Percentiles rank a stretch among this genome's conserved stretches.
Conservation (phyloP, 2,113 vertebrate species). For the Labrus mixtus region DNA sequence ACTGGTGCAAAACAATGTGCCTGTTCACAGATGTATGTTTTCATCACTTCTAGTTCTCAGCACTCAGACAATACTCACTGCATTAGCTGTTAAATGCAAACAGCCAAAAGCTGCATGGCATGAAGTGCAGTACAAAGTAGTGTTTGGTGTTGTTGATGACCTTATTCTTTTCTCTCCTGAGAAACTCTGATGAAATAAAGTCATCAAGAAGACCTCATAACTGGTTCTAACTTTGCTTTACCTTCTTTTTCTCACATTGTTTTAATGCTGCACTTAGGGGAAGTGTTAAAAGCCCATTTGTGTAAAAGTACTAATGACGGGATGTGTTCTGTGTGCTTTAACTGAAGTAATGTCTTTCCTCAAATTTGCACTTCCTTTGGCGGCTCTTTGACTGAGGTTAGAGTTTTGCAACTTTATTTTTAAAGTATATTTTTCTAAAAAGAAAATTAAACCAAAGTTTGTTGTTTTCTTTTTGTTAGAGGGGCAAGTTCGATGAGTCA, state of each 20-base stretch:
- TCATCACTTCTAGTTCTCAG: neutral
- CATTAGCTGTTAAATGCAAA: neutral
- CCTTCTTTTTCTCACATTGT: slow-evolving; percentile 18
- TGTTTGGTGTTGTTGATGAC: too few species aligned
- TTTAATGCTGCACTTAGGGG: slow-evolving; percentile 28
- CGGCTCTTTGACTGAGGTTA: too few species aligned
- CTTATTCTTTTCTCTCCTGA: neutral
- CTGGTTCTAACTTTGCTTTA: slow-evolving; percentile 12
- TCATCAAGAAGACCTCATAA: neutral
- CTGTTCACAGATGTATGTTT: slow-evolving; percentile 24
- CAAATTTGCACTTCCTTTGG: too few species aligned
- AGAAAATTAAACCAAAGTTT: too few species aligned
- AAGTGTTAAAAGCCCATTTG: slow-evolving; percentile 53
- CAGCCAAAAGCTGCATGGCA: neutral
- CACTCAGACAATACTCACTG: neutral
- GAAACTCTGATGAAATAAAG: neutral
- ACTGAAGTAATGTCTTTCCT: too few species aligned
- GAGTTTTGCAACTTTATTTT: too few species aligned
- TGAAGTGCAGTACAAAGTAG: neutral
- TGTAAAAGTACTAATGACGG: slow-evolving; percentile 1
- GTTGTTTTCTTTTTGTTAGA: too few species aligned
- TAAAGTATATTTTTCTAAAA: too few species aligned
- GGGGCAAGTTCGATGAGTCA: too few species aligned
- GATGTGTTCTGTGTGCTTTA: too few species aligned
- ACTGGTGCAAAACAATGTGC: neutral